Conservation (phyloP, 2,797 vertebrate genomes). For the Tenualosa ilisha region DNA sequence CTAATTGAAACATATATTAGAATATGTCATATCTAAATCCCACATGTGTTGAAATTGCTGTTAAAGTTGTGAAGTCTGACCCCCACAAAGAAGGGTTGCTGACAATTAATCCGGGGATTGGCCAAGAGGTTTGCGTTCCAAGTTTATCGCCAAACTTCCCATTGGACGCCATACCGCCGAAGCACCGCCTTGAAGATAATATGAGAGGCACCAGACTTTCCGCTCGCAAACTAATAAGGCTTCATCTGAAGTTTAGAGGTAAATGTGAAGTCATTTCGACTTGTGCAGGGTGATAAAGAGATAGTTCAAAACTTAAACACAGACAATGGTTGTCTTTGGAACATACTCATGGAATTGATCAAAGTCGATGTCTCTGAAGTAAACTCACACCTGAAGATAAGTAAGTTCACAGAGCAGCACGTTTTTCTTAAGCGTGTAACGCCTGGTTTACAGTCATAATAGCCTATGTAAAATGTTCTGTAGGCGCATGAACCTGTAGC, state of each 20-base stretch:
- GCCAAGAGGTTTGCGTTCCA: conserved; percentile 18
- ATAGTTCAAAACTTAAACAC: background rate
- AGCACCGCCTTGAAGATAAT: conserved; percentile 51
- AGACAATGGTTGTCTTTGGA: background rate
- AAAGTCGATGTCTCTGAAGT: conserved; percentile 24
- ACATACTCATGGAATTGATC: background rate
- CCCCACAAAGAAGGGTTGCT: background rate
- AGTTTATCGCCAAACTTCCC: conserved; percentile 40
- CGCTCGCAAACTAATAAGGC: background rate
- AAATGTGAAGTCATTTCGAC: background rate
- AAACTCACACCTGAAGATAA: conserved; percentile 7
- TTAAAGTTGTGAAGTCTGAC: background rate
- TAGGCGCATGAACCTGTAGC: background rate
- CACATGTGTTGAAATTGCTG: background rate
- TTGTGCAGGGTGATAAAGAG: background rate
- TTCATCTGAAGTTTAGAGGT: background rate
- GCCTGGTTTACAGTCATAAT: background rate
- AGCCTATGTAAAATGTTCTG: background rate
- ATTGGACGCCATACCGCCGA: conserved; percentile 44
- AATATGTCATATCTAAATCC: background rate
- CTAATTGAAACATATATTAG: background rate
- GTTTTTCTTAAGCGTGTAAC: conserved; percentile 13
- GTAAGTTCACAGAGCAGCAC: conserved; percentile 39
- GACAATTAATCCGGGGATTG: conserved; percentile 22
- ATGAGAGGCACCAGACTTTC: conserved; percentile 2